Conservation (phyloP, 1,140 invertebrate species). For the Meloidogyne floridensis region DNA sequence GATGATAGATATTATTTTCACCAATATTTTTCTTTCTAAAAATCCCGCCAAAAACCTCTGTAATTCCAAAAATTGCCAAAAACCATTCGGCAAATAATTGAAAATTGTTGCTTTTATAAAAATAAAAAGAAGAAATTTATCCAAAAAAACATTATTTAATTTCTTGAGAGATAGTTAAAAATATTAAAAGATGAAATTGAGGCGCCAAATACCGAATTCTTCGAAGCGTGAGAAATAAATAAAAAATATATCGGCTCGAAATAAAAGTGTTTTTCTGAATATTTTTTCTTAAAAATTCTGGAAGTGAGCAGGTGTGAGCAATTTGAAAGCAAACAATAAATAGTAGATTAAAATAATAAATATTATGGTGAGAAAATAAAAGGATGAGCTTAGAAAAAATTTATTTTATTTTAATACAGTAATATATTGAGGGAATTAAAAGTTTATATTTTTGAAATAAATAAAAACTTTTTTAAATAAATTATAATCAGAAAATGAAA, state of each 20-base stretch:
- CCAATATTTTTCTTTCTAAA: too few species aligned
- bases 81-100: not conserved
- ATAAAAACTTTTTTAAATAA: not conserved
- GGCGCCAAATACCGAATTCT: not conserved
- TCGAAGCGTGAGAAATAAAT: not conserved
- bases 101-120: constrained; percentile 4
- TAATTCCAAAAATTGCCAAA: not conserved
- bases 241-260: not conserved
- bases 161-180: not conserved
- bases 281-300: not conserved
- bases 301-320: not conserved
- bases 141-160: not conserved
- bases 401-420: too few species aligned
- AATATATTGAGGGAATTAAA: too few species aligned
- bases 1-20: too few species aligned
- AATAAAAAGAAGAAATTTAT: not conserved
- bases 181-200: not conserved
- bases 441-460: too few species aligned
- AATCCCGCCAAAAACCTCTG: constrained; percentile 6
- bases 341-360: too few species aligned
- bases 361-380: too few species aligned
- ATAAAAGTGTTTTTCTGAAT: not conserved
- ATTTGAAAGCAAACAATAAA: too few species aligned
- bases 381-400: too few species aligned
- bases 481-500: not conserved